phyloP scores from a whole-genome alignment of 1,140 invertebrate species.

The Aradophagus sp. region DNA sequence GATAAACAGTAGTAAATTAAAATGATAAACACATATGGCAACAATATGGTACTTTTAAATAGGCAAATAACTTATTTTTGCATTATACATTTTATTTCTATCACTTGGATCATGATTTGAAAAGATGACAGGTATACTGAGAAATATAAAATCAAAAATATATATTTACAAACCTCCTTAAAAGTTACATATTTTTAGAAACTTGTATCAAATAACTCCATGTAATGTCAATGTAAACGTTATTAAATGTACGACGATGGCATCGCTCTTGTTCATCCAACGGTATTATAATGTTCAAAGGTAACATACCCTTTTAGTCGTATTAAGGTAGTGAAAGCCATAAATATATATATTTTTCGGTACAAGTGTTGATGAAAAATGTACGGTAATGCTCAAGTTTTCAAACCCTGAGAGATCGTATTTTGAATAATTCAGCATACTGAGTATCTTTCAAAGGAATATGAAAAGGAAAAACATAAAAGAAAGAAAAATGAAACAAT shows the following conservation, averaged over 20 bases:
- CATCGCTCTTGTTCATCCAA: conserved; percentile 7
- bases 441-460: too few species aligned
- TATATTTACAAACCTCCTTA: conserved; percentile 45
- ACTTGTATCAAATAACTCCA: conserved; percentile 3
- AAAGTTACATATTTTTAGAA: conserved; percentile 28
- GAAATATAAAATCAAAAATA: too few species aligned
- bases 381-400: conserved; percentile 37
- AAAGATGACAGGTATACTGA: too few species aligned
- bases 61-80: too few species aligned
- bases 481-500: conserved; percentile 14
- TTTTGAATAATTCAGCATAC: too few species aligned
- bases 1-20: too few species aligned
- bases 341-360: conserved; percentile 39
- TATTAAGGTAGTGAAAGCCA: conserved; percentile 18
- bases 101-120: too few species aligned
- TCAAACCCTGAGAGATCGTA: conserved; percentile 15
- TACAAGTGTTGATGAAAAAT: conserved; percentile 17
- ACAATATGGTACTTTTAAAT: too few species aligned
- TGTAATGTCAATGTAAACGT: conserved; percentile 10
- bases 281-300: conserved; percentile 16
- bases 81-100: too few species aligned
- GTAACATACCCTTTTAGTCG: conserved; percentile 26
- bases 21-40: too few species aligned
- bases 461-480: conserved; percentile 12
- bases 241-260: conserved; percentile 2